Conservation (phyloP, 2,113 vertebrate genomes). For the Labrus mixtus region DNA sequence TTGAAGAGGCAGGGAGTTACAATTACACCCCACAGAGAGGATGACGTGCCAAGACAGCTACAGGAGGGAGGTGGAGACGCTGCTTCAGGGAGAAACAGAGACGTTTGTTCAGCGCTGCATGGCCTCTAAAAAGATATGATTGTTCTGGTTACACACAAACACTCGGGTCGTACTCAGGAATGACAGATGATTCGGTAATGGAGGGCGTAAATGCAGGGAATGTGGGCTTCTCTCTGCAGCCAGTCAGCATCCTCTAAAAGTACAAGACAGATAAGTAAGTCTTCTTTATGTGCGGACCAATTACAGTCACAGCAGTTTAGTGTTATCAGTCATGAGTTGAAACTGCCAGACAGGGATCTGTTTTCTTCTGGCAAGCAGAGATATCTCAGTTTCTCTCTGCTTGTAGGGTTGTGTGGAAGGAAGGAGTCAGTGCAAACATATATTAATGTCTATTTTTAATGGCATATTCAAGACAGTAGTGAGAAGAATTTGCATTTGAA, state of each 20-base stretch:
- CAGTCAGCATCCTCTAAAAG: neutral
- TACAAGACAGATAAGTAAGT: constrained; percentile 12
- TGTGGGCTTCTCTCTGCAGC: constrained; percentile 24
- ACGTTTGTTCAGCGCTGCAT: neutral
- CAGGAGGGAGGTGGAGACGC: constrained; percentile 1
- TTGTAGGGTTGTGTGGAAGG: no score
- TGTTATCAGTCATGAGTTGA: constrained; percentile 24
- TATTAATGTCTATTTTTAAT: no score
- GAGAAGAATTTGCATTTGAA: no score
- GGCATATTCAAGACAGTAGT: no score
- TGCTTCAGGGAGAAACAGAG: neutral
- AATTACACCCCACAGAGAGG: constrained; percentile 63
- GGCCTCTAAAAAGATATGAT: constrained; percentile 46
- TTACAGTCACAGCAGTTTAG: constrained; percentile 20
- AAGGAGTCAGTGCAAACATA: neutral
- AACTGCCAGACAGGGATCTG: constrained; percentile 2
- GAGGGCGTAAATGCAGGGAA: constrained; percentile 37
- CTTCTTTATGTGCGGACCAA: neutral
- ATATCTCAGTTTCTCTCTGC: neutral
- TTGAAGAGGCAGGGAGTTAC: constrained; percentile 47
- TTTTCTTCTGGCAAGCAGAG: neutral
- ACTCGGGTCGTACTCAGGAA: constrained; percentile 10
- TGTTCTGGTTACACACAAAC: constrained; percentile 37
- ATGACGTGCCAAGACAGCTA: constrained; percentile 29
- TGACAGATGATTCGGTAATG: constrained; percentile 41